Conservation (phyloP, 1,140 invertebrate species). For the Conus ventricosus region DNA sequence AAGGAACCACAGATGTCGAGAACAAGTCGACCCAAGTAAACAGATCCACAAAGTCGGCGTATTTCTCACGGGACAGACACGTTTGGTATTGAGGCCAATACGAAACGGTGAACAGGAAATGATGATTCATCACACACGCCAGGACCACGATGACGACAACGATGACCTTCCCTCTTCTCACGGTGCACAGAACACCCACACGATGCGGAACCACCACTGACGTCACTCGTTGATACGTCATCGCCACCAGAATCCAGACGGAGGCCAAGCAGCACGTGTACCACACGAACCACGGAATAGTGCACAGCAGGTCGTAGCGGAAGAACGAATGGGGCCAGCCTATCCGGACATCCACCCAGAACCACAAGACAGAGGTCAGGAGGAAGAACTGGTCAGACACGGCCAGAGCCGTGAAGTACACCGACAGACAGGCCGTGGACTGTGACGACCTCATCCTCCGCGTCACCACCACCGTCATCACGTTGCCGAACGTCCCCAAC, state of each 20-base stretch:
- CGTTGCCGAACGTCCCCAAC: slow-evolving; percentile 19
- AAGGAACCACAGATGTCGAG: neutral
- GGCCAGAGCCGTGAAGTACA: slow-evolving; percentile 16
- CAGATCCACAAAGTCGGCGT: neutral
- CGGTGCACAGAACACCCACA: neutral
- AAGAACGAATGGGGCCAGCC: neutral
- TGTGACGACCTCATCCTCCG: neutral
- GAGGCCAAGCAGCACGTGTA: neutral
- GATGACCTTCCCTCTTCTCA: neutral
- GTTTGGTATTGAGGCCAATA: neutral
- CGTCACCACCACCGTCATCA: neutral
- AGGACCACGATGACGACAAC: neutral
- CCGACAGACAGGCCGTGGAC: neutral
- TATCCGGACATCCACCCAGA: neutral
- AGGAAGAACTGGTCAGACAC: slow-evolving; percentile 21
- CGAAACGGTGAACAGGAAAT: neutral
- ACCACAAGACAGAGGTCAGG: neutral
- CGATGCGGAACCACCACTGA: slow-evolving; percentile 3
- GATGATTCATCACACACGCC: neutral
- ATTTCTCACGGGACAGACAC: neutral
- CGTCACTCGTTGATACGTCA: slow-evolving; percentile 21
- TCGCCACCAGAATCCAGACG: neutral
- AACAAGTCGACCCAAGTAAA: neutral
- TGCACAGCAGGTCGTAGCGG: neutral
- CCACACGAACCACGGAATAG: neutral